Base-by-base conservation (phyloP, 92 coral and sea anemone genomes). In the Nematostella vectensis region DNA sequence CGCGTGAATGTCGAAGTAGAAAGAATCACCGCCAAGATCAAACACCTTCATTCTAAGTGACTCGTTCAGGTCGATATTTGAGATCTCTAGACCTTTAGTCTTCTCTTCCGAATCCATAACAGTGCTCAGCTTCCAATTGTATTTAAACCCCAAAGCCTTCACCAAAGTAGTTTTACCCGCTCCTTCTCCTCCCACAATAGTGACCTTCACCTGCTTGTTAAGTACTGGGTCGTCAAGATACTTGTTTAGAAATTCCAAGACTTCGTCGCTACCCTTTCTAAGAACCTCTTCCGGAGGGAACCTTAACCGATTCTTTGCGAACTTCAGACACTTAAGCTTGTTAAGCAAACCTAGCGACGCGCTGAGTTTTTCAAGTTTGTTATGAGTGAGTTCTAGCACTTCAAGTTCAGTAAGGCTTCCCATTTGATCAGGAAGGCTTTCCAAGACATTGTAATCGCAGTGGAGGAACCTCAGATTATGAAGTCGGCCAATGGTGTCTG, bases 141-240 rank as follows among this genome's bases (percentile, higher is more conserved):
- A 67, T 44, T 36, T 62, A 50, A 63, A 78, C 3, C 27, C 47
- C 53, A 85, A 39, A 16, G 84, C 88, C 50, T 68, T 66, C 4
- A 85, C 59, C 24, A 85, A 62, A 0, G 95, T 48, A 25, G 61
- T 85, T 53, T 85, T 85, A 9, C 95, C 95, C 21, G 71, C 95
- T 21, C 69, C 61, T 38, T 70, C 71, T 29, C 80, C 95, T 25
- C 95, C 95, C 0, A 85, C 88, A 22, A 80, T 36, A 3, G 77
- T 63, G 61, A 85, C 59, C 55, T 85, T 85, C 33, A 85, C 68
- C 47, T 85, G 95, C 2, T 63, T 75, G 43, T 80, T 85, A 47
- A 76, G 75, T 3, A 88, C 96, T 13, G 93, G 84, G 17, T 82
- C 69, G 54, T 87, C 89, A 40, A 87, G 77, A 49, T 76, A 87